Evolutionary conservation across 2,888 invertebrate species (phyloP).

Genomic region (Conistra vaccinii): DNA sequence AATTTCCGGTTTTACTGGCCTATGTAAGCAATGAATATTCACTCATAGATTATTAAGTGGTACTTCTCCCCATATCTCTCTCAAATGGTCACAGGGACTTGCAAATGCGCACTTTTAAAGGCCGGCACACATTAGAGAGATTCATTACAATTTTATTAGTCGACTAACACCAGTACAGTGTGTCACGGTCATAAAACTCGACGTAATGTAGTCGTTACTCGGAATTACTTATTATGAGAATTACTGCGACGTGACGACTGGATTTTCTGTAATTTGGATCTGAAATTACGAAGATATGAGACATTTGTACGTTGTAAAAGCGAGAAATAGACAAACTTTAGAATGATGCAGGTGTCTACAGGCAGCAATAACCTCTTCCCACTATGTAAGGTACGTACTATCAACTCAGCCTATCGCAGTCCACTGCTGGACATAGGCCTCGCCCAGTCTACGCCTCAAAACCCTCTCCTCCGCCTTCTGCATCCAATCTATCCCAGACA

Average conservation of each 20-base stretch:
- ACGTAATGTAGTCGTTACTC: constrained; percentile 52
- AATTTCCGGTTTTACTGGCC: not conserved
- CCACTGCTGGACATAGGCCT: no score
- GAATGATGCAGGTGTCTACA: not conserved
- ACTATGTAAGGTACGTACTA: not conserved
- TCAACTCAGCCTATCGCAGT: no score
- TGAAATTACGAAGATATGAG: constrained; percentile 8
- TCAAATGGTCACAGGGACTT: constrained; percentile 10
- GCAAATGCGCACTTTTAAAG: constrained; percentile 58
- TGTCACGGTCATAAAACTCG: constrained; percentile 51
- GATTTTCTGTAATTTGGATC: constrained; percentile 32
- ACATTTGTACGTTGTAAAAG: constrained; percentile 2
- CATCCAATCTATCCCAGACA: no score
- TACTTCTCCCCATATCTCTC: constrained; percentile 10
- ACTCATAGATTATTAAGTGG: not conserved
- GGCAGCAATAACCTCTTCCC: not conserved
- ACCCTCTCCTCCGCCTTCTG: no score
- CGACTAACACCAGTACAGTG: constrained; percentile 48
- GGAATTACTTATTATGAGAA: constrained; percentile 49
- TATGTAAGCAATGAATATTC: not conserved
- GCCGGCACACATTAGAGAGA: constrained; percentile 40
- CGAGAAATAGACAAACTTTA: not conserved
- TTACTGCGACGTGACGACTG: constrained; percentile 45
- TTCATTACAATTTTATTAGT: constrained; percentile 63
- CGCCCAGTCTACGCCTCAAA: no score